These are phyloP conservation scores for Garrulus glandarius DNA, from an alignment of 2,797 vertebrate genomes.

Conservation along the genomic window DNA sequence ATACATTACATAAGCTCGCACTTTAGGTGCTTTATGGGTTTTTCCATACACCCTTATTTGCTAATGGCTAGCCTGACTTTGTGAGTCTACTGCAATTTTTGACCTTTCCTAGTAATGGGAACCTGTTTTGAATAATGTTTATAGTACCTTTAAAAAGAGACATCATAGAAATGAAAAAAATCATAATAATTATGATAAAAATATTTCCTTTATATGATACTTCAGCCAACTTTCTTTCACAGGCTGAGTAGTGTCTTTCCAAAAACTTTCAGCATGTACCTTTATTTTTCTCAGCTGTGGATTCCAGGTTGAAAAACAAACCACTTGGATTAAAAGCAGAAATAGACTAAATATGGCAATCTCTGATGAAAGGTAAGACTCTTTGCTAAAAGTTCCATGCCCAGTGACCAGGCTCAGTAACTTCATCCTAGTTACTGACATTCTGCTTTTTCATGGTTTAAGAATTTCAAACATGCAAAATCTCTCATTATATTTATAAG, in stretches of 20 bases:
- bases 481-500: background rate
- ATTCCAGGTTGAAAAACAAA: background rate
- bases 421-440: background rate
- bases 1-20: conserved; percentile 46
- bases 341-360: background rate
- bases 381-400: background rate
- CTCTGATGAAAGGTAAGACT: background rate
- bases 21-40: conserved; percentile 55
- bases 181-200: background rate
- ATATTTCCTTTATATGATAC: background rate
- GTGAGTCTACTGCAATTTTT: conserved; percentile 18
- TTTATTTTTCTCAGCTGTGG: background rate
- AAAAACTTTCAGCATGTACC: background rate
- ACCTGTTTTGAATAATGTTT: conserved; percentile 31
- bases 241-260: background rate
- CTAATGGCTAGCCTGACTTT: conserved; percentile 41
- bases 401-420: background rate
- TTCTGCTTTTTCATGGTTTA: background rate
- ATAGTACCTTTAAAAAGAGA: conserved; percentile 16
- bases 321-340: background rate
- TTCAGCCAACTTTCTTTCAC: background rate
- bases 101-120: conserved; percentile 25
- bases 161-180: conserved; percentile 15
- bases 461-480: background rate
- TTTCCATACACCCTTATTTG: conserved; percentile 60